Evolutionary conservation across 2,113 vertebrate genomes (phyloP), one percentile per base, ranked within the genome.

Genomic region (Glareola pratincola): DNA sequence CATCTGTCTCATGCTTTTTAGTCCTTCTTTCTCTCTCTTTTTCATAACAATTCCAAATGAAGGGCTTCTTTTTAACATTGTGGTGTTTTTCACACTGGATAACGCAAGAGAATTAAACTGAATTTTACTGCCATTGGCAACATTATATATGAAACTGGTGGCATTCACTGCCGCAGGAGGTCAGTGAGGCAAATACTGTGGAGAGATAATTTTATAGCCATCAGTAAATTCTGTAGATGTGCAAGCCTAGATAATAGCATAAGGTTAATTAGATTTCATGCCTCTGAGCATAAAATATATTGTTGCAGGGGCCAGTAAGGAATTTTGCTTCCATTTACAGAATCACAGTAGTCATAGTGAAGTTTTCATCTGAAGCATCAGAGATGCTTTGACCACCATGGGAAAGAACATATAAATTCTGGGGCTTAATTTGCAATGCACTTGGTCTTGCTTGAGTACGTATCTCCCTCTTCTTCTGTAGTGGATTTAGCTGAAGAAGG

Each of bases 231-330:
- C 86, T 91, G 85, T 84, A 96, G 96, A 95, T 94, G 83, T 91
- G 90, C 67, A 88, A 96, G 85, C n/a, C 8, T 59, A 94, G 92
- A 94, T 96, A 95, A 96, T 95, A 90, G 73, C 82, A 89, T 69
- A 95, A 97, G 96, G 97, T 98, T 97, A 98, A 97, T 97, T 97
- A 97, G 89, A 95, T 97, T 97, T 97, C 86, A 95, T 86, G 62
- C 88, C 92, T 97, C 64, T 18, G 12, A 78, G 64, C 56, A 95
- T 94, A 95, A 94, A 95, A 95, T 71, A 93, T 60, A 94, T 67
- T 94, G 75, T 92, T 97, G 22, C 71, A 81, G 60, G 57, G 63
- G 39, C 63, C 60, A 91, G 75, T 71, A 88, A 66, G 77, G 91
- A 85, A 92, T 96, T 95, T 86, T 94, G 29, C 43, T 34, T 91